Evolutionary conservation across 2,797 vertebrate species (phyloP).

Genomic region (Crocidura indochinensis): DNA sequence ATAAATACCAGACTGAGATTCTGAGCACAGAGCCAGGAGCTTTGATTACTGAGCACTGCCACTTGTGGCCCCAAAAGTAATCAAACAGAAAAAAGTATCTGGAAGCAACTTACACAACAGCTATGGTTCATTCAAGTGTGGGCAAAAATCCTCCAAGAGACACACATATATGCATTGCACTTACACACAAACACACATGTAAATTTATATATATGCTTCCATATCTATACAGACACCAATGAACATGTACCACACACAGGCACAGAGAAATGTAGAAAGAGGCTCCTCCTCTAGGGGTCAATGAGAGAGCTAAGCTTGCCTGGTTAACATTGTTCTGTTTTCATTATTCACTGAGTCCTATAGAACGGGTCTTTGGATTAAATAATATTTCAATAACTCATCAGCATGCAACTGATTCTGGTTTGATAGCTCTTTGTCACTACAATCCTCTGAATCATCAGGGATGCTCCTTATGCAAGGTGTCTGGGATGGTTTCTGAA

Average conservation of each 20-base stretch:
- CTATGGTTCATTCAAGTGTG: not conserved
- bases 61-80: too few relatives aligned
- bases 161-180: not conserved
- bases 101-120: not conserved
- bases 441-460: too few relatives aligned
- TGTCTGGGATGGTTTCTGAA: too few relatives aligned
- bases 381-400: not conserved
- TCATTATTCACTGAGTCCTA: not conserved
- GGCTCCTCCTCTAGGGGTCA: not conserved
- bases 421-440: too few relatives aligned
- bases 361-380: not conserved
- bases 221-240: not conserved
- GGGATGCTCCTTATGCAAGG: too few relatives aligned
- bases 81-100: too few relatives aligned
- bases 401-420: too few relatives aligned
- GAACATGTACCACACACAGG: too few relatives aligned
- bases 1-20: too few relatives aligned
- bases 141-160: rapidly evolving
- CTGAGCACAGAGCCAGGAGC: too few relatives aligned
- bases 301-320: not conserved
- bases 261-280: not conserved
- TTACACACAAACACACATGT: not conserved
- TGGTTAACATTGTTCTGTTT: not conserved
- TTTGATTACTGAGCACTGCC: too few relatives aligned
- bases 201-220: not conserved